phyloP scores from a whole-genome alignment of 2,797 vertebrate genomes.

The Diplodus sargus region DNA sequence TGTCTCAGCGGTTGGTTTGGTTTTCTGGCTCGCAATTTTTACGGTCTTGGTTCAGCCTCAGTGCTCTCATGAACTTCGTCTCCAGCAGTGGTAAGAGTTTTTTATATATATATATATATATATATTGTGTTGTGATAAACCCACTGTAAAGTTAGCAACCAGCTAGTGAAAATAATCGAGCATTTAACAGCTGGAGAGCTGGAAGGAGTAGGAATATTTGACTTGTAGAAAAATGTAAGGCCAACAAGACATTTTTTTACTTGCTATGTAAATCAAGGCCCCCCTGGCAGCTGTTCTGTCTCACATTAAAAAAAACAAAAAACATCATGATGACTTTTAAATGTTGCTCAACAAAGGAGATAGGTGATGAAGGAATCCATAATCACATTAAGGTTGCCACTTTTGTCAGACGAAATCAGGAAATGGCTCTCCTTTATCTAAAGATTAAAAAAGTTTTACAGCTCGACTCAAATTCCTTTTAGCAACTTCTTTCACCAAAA shows the following conservation, averaged over 20 bases:
- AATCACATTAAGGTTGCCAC: not conserved
- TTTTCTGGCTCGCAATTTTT: not conserved
- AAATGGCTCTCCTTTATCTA: not conserved
- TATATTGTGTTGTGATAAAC: not conserved
- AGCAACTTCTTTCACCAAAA: constrained; percentile 42
- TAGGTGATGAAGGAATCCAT: not conserved
- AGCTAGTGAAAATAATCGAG: not conserved
- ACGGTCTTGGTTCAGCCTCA: not conserved
- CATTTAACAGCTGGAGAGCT: not conserved
- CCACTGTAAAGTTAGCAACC: not conserved
- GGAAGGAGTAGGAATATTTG: not conserved
- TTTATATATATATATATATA: too few relatives aligned
- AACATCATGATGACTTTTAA: not conserved
- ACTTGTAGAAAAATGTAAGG: not conserved
- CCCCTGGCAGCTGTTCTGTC: not conserved
- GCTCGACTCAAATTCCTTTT: constrained; percentile 25
- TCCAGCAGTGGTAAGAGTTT: not conserved
- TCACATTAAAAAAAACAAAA: not conserved
- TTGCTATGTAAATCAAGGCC: not conserved
- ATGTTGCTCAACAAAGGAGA: not conserved
- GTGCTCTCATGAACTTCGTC: not conserved
- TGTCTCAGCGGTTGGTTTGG: not conserved
- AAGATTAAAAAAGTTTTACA: constrained; percentile 15
- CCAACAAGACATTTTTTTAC: too few relatives aligned
- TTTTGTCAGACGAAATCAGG: not conserved